Evolutionary conservation across 1,140 invertebrate species (phyloP).

Genomic region (Drosophila willistoni): DNA sequence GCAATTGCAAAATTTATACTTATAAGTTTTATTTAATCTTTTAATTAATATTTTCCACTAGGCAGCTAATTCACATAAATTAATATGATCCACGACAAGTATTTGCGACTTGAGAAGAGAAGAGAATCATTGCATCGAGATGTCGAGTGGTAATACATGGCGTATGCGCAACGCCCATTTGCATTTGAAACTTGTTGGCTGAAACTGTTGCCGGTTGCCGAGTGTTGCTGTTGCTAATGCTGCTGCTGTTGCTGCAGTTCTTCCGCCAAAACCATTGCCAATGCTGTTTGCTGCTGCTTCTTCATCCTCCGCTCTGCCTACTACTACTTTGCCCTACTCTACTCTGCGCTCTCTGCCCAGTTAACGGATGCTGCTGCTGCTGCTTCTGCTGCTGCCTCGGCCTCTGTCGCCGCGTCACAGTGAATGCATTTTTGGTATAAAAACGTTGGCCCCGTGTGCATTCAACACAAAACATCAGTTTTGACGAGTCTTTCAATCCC

Average conservation of each 20-base stretch:
- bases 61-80: slow-evolving; percentile 77
- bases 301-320: slow-evolving; percentile 11
- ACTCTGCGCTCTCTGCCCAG: background rate
- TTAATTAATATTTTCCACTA: slow-evolving; percentile 67
- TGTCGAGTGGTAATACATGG: slow-evolving; percentile 27
- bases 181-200: slow-evolving; percentile 66
- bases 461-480: slow-evolving; percentile 67
- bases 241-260: slow-evolving; percentile 40
- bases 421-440: slow-evolving; percentile 79
- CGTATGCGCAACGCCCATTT: slow-evolving; percentile 83
- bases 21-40: slow-evolving; percentile 79
- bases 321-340: slow-evolving; percentile 4
- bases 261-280: slow-evolving; percentile 48
- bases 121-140: slow-evolving; percentile 20
- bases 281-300: slow-evolving; percentile 52
- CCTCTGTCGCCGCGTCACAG: slow-evolving; percentile 37
- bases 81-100: slow-evolving; percentile 52
- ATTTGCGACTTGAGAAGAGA: background rate
- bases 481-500: slow-evolving; percentile 69
- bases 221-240: slow-evolving; percentile 61
- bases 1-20: slow-evolving; percentile 68
- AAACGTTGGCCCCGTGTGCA: slow-evolving; percentile 72
- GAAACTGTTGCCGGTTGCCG: slow-evolving; percentile 67
- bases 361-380: slow-evolving; percentile 13
- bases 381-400: slow-evolving; percentile 23